phyloP scores from a whole-genome alignment of 53 echinoderm and acorn worm genomes.

The Echinarachnius parma region DNA sequence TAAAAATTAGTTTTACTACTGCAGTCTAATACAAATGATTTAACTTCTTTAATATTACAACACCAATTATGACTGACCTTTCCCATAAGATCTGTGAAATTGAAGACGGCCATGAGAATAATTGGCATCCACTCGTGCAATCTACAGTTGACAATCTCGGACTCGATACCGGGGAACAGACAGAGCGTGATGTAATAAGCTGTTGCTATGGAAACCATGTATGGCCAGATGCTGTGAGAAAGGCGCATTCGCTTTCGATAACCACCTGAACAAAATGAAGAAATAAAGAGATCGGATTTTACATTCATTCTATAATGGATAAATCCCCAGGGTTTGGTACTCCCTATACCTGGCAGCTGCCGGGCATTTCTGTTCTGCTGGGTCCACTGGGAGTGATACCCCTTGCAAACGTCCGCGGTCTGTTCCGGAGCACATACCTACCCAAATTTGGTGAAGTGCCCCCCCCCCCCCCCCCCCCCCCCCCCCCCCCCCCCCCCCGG shows the following conservation, averaged over 20 bases:
- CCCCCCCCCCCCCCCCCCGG: background rate
- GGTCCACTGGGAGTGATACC: too few relatives aligned
- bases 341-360: too few relatives aligned
- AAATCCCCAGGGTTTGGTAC: too few relatives aligned
- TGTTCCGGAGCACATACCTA: too few relatives aligned
- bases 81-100: slow-evolving; percentile 64
- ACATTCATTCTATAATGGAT: too few relatives aligned
- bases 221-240: slow-evolving; percentile 63
- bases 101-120: slow-evolving; percentile 82
- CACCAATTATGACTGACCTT: slow-evolving; percentile 50
- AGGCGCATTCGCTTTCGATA: slow-evolving; percentile 34
- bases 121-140: slow-evolving; percentile 78
- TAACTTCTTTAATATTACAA: too few relatives aligned
- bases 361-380: too few relatives aligned
- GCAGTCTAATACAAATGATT: too few relatives aligned
- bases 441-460: background rate
- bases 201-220: slow-evolving; percentile 76
- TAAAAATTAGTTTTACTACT: too few relatives aligned
- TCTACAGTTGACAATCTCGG: slow-evolving; percentile 65
- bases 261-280: slow-evolving; percentile 37
- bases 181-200: slow-evolving; percentile 79
- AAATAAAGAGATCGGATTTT: background rate
- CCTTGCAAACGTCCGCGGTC: too few relatives aligned
- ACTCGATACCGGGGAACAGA: slow-evolving; percentile 79
- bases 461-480: background rate